Percentiles rank a stretch among this genome's conserved stretches.
Evolutionary conservation across 1,140 invertebrate species (phyloP).

Genomic region (Zaprionus africanus): DNA sequence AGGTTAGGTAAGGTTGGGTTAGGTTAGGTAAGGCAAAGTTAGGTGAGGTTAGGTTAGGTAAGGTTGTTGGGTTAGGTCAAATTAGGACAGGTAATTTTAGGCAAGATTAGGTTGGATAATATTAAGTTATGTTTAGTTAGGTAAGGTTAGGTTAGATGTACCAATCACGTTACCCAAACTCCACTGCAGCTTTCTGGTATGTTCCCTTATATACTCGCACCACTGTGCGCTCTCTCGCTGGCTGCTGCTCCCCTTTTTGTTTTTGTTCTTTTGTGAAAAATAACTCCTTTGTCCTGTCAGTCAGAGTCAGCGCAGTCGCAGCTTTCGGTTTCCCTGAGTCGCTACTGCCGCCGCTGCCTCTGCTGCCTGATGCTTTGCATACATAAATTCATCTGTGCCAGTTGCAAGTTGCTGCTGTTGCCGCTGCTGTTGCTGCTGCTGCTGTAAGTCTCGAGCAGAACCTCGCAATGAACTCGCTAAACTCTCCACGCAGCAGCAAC

Average conservation of each 20-base stretch:
- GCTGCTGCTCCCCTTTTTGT: conserved; percentile 49
- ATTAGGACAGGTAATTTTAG: too few relatives aligned
- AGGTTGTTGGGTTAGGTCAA: too few relatives aligned
- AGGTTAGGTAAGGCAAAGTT: too few relatives aligned
- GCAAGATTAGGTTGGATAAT: too few relatives aligned
- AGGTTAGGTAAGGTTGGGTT: too few relatives aligned
- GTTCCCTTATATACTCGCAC: background rate
- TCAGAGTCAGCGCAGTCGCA: conserved; percentile 49
- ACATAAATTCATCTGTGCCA: conserved; percentile 78
- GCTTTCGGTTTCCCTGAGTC: conserved; percentile 68
- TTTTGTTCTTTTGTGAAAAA: conserved; percentile 80
- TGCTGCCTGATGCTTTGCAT: conserved; percentile 61
- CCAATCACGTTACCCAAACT: too few relatives aligned
- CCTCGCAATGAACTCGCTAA: conserved; percentile 28
- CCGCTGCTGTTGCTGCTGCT: conserved; percentile 19
- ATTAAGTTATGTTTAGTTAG: too few relatives aligned
- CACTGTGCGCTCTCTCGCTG: background rate
- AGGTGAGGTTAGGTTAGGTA: too few relatives aligned
- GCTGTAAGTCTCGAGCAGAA: conserved; percentile 9
- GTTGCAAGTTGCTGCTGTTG: conserved; percentile 34
- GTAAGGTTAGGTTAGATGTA: too few relatives aligned
- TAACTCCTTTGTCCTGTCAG: conserved; percentile 81
- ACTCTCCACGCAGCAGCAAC: conserved; percentile 8
- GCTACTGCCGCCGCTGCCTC: conserved; percentile 17
- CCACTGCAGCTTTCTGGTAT: too few relatives aligned